Evolutionary conservation across 1,140 invertebrate species (phyloP), one percentile per base, ranked within the genome.

Genomic region (Ceratina calcarata): DNA sequence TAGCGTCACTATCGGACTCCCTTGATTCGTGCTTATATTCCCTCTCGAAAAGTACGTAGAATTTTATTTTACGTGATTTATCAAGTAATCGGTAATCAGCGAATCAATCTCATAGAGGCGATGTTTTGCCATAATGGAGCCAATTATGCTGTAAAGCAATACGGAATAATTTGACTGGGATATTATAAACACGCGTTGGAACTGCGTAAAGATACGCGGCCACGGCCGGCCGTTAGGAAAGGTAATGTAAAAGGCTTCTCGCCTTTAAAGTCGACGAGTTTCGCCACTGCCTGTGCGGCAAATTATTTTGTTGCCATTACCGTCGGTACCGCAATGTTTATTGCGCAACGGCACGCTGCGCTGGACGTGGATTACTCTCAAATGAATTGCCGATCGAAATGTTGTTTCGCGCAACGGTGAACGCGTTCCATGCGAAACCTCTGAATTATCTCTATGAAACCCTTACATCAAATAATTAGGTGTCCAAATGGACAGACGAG

Each of bases 221-320:
- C 45, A 20, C 55, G 61, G 67, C 53, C 61, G 74, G 76, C 81
- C 62, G 60, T 70, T 69, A 77, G 73, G 58, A 72, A 15, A 76
- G 61, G 45, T 20, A 73, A 83, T 45, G 76, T 20, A 80, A 80
- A 83, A 80, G 60, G 66, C 60, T 32, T 32, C 27, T 32, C 27
- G 27, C 27, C 27, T 32, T 32, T 32, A 32, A 32, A 32, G 27
- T 32, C 27, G 27, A 32, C 27, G 65, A 55, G 53, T 61, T 73
- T 85, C 82, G 73, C 68, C 68, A 49, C 62, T 69, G 72, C 53
- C 69, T 75, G 65, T 67, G 74, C 79, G 51, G 82, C 55, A 81
- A 85, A 84, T 81, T 68, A 85, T 85, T 85, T 85, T 60, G 84
- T 81, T 78, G 74, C 61, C 61, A 78, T 85, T 84, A 73, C 69